phyloP scores from a whole-genome alignment of 1,140 invertebrate genomes.

The Hyles euphorbiae region DNA sequence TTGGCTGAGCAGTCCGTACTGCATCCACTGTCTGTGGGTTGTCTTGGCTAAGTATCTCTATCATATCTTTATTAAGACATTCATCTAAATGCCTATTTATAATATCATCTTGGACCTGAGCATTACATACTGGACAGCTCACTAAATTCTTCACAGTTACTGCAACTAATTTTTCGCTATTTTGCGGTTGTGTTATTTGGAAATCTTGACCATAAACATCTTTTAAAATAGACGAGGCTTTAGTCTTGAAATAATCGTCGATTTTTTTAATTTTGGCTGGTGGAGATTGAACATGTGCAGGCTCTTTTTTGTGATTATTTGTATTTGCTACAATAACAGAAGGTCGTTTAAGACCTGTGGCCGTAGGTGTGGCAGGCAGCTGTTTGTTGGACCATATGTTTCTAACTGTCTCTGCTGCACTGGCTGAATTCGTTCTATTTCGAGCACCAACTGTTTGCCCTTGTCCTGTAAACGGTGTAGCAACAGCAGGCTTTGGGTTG shows the following conservation, averaged over 20 bases:
- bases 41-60: constrained; percentile 52
- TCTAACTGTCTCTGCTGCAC: constrained; percentile 62
- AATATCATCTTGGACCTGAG: constrained; percentile 56
- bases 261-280: constrained; percentile 62
- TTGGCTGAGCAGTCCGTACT: background rate
- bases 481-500: constrained; percentile 27
- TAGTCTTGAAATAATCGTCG: constrained; percentile 54
- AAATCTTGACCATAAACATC: constrained; percentile 61
- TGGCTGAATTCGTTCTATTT: constrained; percentile 27
- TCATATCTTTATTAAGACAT: constrained; percentile 68
- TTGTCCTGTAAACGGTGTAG: constrained; percentile 19
- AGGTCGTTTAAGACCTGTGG: background rate
- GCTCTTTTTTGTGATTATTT: constrained; percentile 42
- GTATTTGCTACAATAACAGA: constrained; percentile 12
- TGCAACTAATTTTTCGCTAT: constrained; percentile 42
- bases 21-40: constrained; percentile 9
- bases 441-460: constrained; percentile 7
- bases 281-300: constrained; percentile 25
- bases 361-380: constrained; percentile 22
- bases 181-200: constrained; percentile 34
- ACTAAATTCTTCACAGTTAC: constrained; percentile 36
- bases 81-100: constrained; percentile 77
- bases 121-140: constrained; percentile 76
- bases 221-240: constrained; percentile 40
- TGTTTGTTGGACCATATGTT: constrained; percentile 75